Evolutionary conservation across 2,888 invertebrate species (phyloP), one percentile per base, ranked within the genome.

Genomic region (Drosophila austrosaltans): DNA sequence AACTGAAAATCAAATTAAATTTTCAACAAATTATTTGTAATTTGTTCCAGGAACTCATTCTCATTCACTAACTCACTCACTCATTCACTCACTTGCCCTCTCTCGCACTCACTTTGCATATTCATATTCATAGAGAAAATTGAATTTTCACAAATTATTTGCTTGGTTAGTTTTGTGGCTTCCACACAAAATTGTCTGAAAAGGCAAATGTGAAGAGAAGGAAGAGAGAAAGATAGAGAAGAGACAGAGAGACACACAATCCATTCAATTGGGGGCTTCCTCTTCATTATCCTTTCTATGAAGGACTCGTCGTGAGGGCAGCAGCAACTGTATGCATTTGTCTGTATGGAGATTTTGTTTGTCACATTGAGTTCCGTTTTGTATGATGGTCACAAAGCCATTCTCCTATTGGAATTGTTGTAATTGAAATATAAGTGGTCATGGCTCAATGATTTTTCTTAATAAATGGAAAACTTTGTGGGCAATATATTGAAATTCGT

Each of bases 161-260:
- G 89, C 89, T 86, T 89, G 89, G 85, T 82, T 86, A 80, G 88
- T 86, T 86, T 65, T 85, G 89, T 86, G 85, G 85, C 87, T 85
- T 85, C 89, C 82, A 76, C 78, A 84, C 78, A 84, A 75, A 87
- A 83, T 84, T 87, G 79, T 84, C 73, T 75, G 75, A 32, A 72
- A 75, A 44, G 40, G 40, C 66, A 32, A 30, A 16, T 16, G 16
- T 44, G 48, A 40, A 2, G 36, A 36, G 36, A 36, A 36, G 8
- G 22, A n/a, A 22, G 2, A 54, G 8, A 28, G 64, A 20, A 2
- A 20, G 3, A 16, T 3, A 20, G 42, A 39, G 28, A 39, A 39
- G 42, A 44, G 82, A 48, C 10, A 12, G 22, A 25, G 5, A 44
- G 82, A 48, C 3, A 12, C 22, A 48, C 10, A 48, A 25, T 48